Evolutionary conservation across 2,888 invertebrate species (phyloP), one percentile per base, ranked within the genome.

Genomic region (Andrena camellia): DNA sequence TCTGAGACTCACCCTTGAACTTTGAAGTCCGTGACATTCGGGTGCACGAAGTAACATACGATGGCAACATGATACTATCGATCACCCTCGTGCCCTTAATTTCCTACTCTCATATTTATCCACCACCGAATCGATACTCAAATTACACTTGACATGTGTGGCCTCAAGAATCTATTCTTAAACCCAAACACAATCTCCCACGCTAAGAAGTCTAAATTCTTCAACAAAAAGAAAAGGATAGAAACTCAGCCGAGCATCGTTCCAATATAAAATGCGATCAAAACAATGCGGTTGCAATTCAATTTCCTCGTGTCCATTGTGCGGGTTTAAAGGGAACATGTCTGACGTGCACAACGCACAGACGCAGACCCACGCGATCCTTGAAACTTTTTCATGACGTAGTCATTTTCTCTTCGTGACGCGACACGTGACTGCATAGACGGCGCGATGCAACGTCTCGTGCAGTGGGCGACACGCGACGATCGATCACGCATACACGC

Each of bases 401-500:
- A 77, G 83, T 81, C 68, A 68, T 86, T 79, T 83, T 81, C 76
- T 82, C 71, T 80, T 66, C 81, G 60, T 79, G 88, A 86, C 83
- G 83, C 72, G 82, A 87, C 89, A 88, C 87, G 89, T 88, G 89
- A 88, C 84, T 81, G 85, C 80, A 86, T 90, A 89, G 88, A 88
- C 89, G 88, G 86, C 83, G 74, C 83, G 67, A 79, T 75, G 76
- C 74, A 70, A 86, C 85, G 83, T 72, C 42, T 42, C 80, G 23
- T 26, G 80, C 72, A 31, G 48, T 74, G 86, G 81, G 78, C 64
- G 86, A 86, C 90, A 89, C 90, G 87, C 90, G 87, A 90, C 90
- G 85, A 90, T 91, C 89, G 90, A 91, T 91, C 90, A 90, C 89
- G 87, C 88, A 87, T 84, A 84, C 89, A 86, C 83, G 87, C 85